Base-by-base conservation (phyloP, 2,888 invertebrate genomes). In the Pyrochroa serraticornis region DNA sequence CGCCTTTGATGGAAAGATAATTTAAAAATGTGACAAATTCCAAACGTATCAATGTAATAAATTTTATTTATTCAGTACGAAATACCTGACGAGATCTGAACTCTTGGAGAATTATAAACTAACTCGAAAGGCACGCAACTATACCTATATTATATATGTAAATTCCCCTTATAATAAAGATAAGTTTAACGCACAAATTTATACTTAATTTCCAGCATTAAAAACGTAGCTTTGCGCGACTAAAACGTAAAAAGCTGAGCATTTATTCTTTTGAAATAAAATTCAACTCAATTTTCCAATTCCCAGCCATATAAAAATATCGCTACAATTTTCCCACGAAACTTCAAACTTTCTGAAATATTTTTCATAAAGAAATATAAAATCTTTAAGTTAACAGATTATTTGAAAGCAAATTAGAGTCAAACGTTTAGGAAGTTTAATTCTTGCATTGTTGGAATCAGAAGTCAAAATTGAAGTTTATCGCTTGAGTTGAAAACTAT, bases 101-200 rank as follows among this genome's bases (percentile, higher is more conserved):
- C 33, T 44, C 14, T 44, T 44, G 9, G 31, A 55, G 37, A 14
- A 44, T 36, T 57, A 37, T 38, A 41, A 51, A 45, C 33, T 35
- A 43, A 41, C 1, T 44, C 36, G 42, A 38, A 34, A 33, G 22
- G 14, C 58, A 58, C 58, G 58, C 58, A 58, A 58, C 58, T 48
- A 44, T 22, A 22, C 22, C 22, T 22, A 22, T 32, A 46, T 58
- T 52, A 52, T 47, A 42, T 52, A 52, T 52, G 47, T 47, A 58
- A 52, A 47, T 58, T 52, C 43, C 9, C 38, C n/a, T 22, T 36
- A 41, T 52, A 47, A 58, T 58, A 52, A 52, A 52, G 55, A 57
- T 55, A 48, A 55, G 45, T 38, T 46, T 46, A 53, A 53, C 46
- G 46, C 37, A 39, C 38, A 55, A 38, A 54, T 55, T 55, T 41